Conservation (phyloP, 2,113 vertebrate species). For the Caranx melampygus region DNA sequence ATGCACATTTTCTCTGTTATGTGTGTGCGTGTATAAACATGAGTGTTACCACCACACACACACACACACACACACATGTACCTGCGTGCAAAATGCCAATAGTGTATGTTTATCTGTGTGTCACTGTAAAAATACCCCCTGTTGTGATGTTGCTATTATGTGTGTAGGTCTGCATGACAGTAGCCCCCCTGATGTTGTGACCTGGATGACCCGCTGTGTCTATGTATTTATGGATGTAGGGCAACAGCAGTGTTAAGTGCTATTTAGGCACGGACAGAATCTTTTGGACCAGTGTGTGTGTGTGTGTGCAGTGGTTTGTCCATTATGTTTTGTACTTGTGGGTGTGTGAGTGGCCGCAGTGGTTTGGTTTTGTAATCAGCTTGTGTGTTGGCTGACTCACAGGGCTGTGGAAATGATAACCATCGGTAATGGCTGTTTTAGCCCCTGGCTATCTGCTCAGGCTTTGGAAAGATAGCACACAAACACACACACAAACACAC, state of each 20-base stretch:
- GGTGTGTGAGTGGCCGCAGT: constrained; percentile 20
- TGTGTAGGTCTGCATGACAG: constrained; percentile 24
- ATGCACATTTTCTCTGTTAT: not conserved
- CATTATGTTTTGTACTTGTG: constrained; percentile 20
- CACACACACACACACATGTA: not conserved
- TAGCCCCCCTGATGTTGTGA: constrained; percentile 39
- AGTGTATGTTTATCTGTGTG: constrained; percentile 23
- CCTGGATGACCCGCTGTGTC: constrained; percentile 32
- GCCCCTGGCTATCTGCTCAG: constrained; percentile 58
- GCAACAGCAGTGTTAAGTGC: constrained; percentile 48
- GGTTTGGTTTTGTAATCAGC: constrained; percentile 75
- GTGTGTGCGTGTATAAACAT: not conserved
- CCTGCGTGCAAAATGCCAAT: constrained; percentile 10
- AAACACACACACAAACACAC: constrained; percentile 15
- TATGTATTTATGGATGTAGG: constrained; percentile 47
- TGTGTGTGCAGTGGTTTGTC: constrained; percentile 17
- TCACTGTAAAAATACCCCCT: constrained; percentile 7
- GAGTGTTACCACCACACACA: not conserved
- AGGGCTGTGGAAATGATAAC: constrained; percentile 65
- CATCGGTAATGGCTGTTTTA: constrained; percentile 65
- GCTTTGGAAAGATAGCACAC: constrained; percentile 49
- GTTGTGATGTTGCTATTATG: constrained; percentile 12
- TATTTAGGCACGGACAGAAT: constrained; percentile 54
- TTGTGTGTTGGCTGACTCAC: constrained; percentile 67
- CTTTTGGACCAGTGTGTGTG: constrained; percentile 35